Conservation (phyloP, 2,113 vertebrate genomes). For the Alaudala cheleensis region DNA sequence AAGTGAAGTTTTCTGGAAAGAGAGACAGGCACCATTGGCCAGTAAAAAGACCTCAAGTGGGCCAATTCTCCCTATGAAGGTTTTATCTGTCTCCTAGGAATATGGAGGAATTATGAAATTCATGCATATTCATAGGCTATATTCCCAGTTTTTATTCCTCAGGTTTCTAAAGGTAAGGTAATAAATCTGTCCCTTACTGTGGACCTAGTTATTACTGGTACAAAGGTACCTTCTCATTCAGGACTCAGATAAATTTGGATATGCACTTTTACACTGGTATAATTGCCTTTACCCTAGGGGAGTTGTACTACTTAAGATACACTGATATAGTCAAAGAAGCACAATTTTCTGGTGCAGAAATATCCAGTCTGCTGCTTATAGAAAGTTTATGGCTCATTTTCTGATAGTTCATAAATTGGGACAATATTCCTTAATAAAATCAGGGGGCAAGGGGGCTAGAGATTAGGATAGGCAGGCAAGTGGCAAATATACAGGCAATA, state of each 20-base stretch:
- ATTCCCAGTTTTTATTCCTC: background rate
- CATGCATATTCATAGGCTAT: background rate
- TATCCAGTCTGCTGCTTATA: background rate
- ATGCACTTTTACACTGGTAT: slow-evolving; percentile 60
- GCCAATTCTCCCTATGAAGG: background rate
- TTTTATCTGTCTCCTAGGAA: background rate
- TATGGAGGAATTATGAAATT: background rate
- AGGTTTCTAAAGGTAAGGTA: slow-evolving; percentile 20
- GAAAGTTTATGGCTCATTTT: background rate
- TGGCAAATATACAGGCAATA: background rate
- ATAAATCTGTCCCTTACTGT: background rate
- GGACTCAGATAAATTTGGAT: slow-evolving; percentile 44
- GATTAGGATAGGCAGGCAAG: background rate
- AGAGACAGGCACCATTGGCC: background rate
- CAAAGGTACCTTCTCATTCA: background rate
- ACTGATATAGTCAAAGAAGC: slow-evolving; percentile 22
- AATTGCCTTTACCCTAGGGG: slow-evolving; percentile 56
- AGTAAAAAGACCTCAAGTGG: background rate
- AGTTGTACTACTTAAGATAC: slow-evolving; percentile 62
- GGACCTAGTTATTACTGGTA: slow-evolving; percentile 54
- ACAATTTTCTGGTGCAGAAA: slow-evolving; percentile 34
- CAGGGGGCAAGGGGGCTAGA: background rate
- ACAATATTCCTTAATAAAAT: background rate
- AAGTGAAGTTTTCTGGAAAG: background rate
- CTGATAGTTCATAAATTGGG: slow-evolving; percentile 4